Evolutionary conservation across 2,113 vertebrate genomes (phyloP).

Genomic region (Meleagris gallopavo): DNA sequence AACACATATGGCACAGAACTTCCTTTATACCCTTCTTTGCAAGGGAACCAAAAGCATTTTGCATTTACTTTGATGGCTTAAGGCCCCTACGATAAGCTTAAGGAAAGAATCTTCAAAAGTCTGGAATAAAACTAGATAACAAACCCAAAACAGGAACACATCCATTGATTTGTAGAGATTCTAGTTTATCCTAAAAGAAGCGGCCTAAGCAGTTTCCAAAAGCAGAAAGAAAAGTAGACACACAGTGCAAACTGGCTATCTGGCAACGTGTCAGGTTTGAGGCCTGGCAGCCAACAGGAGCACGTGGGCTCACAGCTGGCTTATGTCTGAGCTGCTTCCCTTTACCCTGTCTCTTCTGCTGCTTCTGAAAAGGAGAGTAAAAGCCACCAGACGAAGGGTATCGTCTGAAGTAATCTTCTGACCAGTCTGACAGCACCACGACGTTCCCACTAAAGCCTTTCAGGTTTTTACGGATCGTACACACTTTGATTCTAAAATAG

Average conservation of each 20-base stretch:
- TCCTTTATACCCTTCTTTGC: constrained; percentile 48
- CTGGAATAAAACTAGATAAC: neutral
- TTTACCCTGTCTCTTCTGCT: constrained; percentile 45
- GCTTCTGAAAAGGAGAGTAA: constrained; percentile 36
- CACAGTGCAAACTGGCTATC: neutral
- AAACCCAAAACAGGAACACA: neutral
- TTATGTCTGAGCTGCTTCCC: constrained; percentile 67
- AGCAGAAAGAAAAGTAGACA: constrained; percentile 22
- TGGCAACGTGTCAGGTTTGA: constrained; percentile 35
- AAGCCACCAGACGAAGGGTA: constrained; percentile 64
- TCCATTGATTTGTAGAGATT: neutral
- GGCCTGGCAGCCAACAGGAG: constrained; percentile 25
- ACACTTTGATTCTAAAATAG: neutral
- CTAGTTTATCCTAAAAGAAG: neutral
- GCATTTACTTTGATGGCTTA: neutral
- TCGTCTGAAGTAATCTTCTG: constrained; percentile 9
- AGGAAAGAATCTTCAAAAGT: neutral
- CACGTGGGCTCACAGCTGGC: constrained; percentile 66
- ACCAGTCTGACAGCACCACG: neutral
- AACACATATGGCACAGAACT: constrained; percentile 1
- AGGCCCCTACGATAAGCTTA: constrained; percentile 32
- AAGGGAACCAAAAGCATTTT: constrained; percentile 31
- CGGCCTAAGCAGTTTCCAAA: neutral
- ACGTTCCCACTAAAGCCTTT: neutral
- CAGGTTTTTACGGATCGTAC: neutral